These are phyloP conservation scores for Nothoprocta pentlandii DNA, from an alignment of 2,113 vertebrate genomes.

Conservation along the genomic window DNA sequence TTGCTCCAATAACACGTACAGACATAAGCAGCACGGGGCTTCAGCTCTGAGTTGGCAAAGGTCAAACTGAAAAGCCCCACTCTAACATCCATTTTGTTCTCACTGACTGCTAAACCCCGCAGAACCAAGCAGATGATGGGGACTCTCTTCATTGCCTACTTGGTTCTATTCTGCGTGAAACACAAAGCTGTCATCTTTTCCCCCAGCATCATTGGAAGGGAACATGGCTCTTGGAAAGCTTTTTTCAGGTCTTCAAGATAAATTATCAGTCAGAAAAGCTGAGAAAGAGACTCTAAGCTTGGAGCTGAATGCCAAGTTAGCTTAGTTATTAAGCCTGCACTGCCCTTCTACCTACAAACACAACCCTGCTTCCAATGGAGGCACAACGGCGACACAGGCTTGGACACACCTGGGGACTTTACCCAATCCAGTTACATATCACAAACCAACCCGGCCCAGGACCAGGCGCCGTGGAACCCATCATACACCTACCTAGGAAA, in stretches of 20 bases:
- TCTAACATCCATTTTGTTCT: background rate
- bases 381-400: background rate
- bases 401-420: background rate
- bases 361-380: background rate
- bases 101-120: background rate
- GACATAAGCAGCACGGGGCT: background rate
- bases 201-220: background rate
- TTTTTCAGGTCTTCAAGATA: background rate
- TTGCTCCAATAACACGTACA: background rate
- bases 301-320: background rate
- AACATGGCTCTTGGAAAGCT: background rate
- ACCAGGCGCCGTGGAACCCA: background rate
- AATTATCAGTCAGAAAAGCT: background rate
- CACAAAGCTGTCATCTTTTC: accelerated
- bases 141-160: background rate
- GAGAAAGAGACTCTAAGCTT: background rate
- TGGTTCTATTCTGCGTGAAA: background rate
- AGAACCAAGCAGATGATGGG: accelerated
- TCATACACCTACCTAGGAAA: background rate
- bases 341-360: background rate
- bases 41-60: background rate
- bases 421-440: background rate
- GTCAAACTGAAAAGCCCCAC: background rate
- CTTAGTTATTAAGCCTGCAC: background rate
- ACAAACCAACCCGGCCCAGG: accelerated